phyloP scores from a whole-genome alignment of 2,888 invertebrate species.

The Drosophila acutilabella region DNA sequence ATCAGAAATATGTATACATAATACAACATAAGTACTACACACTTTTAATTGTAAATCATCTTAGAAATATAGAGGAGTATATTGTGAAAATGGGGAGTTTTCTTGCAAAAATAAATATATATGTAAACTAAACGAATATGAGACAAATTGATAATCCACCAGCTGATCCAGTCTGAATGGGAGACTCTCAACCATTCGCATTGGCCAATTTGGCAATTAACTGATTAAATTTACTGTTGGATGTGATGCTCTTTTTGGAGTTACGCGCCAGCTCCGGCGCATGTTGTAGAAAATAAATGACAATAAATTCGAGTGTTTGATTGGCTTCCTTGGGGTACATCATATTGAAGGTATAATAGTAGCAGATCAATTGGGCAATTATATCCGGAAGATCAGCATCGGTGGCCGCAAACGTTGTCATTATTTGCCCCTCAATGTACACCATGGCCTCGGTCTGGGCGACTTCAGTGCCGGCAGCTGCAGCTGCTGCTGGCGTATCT shows the following conservation, averaged over 20 bases:
- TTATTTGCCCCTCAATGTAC: conserved; percentile 73
- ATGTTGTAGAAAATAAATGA: conserved; percentile 70
- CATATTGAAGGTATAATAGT: conserved; percentile 80
- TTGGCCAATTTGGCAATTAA: conserved; percentile 72
- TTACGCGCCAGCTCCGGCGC: conserved; percentile 68
- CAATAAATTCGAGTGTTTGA: conserved; percentile 79
- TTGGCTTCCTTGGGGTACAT: conserved; percentile 80
- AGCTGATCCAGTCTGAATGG: conserved; percentile 9
- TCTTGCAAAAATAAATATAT: conserved; percentile 63
- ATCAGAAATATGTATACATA: conserved; percentile 71
- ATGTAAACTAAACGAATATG: conserved; percentile 72
- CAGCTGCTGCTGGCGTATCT: conserved; percentile 44
- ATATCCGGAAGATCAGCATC: conserved; percentile 69
- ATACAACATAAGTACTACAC: conserved; percentile 76
- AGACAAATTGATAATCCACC: conserved; percentile 24
- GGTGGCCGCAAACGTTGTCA: conserved; percentile 64
- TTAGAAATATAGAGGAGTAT: conserved; percentile 68
- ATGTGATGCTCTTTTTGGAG: conserved; percentile 65
- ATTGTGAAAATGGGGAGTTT: conserved; percentile 59
- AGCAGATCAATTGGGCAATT: conserved; percentile 72
- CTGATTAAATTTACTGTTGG: conserved; percentile 71
- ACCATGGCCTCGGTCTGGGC: conserved; percentile 64
- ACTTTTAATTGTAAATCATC: conserved; percentile 70
- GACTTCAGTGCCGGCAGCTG: conserved; percentile 34
- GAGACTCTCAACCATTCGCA: conserved; percentile 63